Base-by-base conservation (phyloP, 2,888 invertebrate species). In the Acleris cristana region DNA sequence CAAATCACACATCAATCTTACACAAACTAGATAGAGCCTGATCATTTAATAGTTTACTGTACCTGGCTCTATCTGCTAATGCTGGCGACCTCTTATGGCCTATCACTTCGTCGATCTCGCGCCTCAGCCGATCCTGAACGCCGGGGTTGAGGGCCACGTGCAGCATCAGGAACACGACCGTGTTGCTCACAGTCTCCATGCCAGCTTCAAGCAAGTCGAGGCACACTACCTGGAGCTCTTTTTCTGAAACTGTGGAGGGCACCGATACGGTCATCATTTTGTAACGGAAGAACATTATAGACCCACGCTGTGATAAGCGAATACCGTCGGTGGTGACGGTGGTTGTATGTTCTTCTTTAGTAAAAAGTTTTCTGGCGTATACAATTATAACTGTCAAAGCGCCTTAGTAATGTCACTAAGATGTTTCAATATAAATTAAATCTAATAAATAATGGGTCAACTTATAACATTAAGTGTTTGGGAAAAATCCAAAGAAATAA, bases 131-230 rank as follows among this genome's bases (percentile, higher is more conserved):
- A 48, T 80, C 84, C 74, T 95, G 94, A 48, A 95, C 90, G 1
- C 94, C 87, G 0, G 94, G 92, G 76, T 95, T 88, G 54, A 93
- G 82, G 0, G 95, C 87, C 70, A 96, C 85, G 72, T 94, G 93
- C 2, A 95, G 85, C 2, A 96, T 83, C 64, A 94, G 90, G 76
- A 94, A 95, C 1, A 94, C 93, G 12, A 95, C 85, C 0, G 95
- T 94, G 76, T 95, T 95, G 71, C 94, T 94, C 0, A 95, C 95
- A 0, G 96, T 96, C 82, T 96, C 95, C 59, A 95, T 93, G 1
- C 96, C 96, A 7, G 95, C 96, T 86, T 96, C 94, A 30, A 96
- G 94, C 65, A 96, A 84, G 76, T 96, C 96, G 75, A 95, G 79
- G 74, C 95, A 95, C 1, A 95, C 85, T 0, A 91, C 88, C 79